Percentiles rank a stretch among this genome's conserved stretches.
Conservation (phyloP, 2,888 invertebrate genomes). For the Caenorhabditis macrosperma region DNA sequence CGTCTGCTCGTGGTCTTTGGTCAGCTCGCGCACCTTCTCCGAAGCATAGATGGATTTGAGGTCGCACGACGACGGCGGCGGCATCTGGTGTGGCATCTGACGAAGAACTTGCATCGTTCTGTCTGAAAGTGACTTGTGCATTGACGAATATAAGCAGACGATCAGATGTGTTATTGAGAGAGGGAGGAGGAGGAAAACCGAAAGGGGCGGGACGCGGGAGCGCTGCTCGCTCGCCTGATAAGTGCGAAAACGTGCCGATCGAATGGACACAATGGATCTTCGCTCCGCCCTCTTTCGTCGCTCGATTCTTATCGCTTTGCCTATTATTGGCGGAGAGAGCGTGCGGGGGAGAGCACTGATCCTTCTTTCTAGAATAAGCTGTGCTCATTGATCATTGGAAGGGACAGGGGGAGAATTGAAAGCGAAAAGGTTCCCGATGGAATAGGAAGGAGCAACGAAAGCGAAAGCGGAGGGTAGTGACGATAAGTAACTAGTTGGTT, state of each 20-base stretch:
- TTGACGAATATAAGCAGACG: background rate
- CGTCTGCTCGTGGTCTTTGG: slow-evolving; percentile 62
- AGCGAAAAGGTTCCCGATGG: background rate
- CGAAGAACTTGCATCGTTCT: slow-evolving; percentile 56
- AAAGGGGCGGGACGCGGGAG: slow-evolving; percentile 12
- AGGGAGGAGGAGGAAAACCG: background rate
- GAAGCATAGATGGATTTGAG: slow-evolving; percentile 63
- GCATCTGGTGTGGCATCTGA: slow-evolving; percentile 50
- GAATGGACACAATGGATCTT: slow-evolving; percentile 36
- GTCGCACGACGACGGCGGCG: slow-evolving; percentile 38
- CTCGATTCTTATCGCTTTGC: slow-evolving; percentile 40
- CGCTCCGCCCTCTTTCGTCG: slow-evolving; percentile 53
- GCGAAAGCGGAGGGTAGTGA: background rate
- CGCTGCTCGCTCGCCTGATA: slow-evolving; percentile 32
- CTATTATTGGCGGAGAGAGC: slow-evolving; percentile 22
- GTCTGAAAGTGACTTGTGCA: slow-evolving; percentile 34
- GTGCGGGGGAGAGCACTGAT: slow-evolving; percentile 26
- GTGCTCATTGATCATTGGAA: slow-evolving; percentile 51
- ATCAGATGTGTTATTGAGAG: slow-evolving; percentile 34
- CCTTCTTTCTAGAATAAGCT: slow-evolving; percentile 20
- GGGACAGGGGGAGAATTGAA: slow-evolving; percentile 4
- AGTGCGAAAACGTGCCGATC: slow-evolving; percentile 52
- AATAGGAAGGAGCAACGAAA: background rate
- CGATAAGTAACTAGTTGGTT: background rate
- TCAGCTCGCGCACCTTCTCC: slow-evolving; percentile 66